Conservation (phyloP, 1,140 invertebrate genomes). For the Agrypnia vestita region DNA sequence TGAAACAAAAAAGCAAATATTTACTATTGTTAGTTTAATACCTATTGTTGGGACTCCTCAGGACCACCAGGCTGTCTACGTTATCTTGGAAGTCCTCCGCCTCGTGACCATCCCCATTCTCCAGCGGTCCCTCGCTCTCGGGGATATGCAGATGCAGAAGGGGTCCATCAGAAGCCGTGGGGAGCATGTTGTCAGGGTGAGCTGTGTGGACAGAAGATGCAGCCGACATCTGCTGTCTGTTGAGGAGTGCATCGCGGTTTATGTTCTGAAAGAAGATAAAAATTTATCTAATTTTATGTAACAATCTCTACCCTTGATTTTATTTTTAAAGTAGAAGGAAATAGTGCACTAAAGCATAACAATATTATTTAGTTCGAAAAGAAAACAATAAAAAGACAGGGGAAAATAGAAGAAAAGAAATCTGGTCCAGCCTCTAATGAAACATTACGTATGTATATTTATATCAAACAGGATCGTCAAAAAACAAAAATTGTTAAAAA, state of each 20-base stretch:
- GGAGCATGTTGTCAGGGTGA: constrained; percentile 35
- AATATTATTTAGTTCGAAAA: no score
- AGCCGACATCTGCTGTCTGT: constrained; percentile 34
- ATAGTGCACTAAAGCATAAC: no score
- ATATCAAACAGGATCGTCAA: no score
- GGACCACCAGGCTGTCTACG: not conserved
- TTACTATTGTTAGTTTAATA: not conserved
- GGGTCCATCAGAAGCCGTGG: not conserved
- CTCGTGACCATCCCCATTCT: not conserved
- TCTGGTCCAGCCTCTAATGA: no score
- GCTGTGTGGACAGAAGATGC: constrained; percentile 39
- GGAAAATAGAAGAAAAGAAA: no score
- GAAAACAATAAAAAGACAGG: no score
- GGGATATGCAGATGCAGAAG: not conserved
- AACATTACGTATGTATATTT: no score
- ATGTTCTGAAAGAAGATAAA: constrained; percentile 41
- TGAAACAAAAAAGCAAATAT: no score
- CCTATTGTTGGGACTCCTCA: constrained; percentile 32
- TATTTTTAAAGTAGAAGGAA: no score
- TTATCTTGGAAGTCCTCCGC: constrained; percentile 12
- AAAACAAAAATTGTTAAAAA: no score
- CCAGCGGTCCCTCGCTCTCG: not conserved
- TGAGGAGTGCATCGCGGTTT: constrained; percentile 40
- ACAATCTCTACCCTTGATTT: no score
- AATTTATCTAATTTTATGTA: not conserved